Conservation (phyloP, 2,113 vertebrate species). For the Eretmochelys imbricata region DNA sequence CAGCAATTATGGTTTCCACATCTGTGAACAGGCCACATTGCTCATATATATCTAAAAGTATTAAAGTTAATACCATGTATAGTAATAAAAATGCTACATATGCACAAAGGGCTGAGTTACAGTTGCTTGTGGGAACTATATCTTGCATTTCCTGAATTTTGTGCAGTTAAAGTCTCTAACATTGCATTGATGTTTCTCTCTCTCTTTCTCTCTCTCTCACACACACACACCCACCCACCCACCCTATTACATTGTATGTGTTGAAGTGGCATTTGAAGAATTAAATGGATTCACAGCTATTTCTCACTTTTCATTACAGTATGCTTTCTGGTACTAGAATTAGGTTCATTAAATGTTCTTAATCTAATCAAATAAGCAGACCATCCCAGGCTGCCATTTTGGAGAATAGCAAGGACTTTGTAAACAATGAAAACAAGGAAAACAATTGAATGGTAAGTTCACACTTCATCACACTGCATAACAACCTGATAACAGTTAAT, state of each 20-base stretch:
- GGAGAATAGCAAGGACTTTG: constrained; percentile 60
- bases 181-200: background rate
- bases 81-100: background rate
- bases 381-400: constrained; percentile 56
- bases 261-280: constrained; percentile 23
- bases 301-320: constrained; percentile 26
- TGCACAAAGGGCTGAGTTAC: background rate
- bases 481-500: constrained; percentile 76
- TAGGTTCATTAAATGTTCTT: constrained; percentile 42
- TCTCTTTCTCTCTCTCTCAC: background rate
- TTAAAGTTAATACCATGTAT: background rate
- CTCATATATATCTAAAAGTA: background rate
- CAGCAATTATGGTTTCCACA: background rate
- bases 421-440: constrained; percentile 81
- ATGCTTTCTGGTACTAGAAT: constrained; percentile 54
- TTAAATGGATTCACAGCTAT: background rate
- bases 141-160: background rate
- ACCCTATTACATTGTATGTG: background rate
- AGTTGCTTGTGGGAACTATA: background rate
- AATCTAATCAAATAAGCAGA: constrained; percentile 70
- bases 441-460: constrained; percentile 79
- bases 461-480: constrained; percentile 79
- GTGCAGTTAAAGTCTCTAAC: background rate
- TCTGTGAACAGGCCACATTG: background rate
- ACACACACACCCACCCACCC: background rate